These are phyloP conservation scores for Ormia ochracea DNA, from an alignment of 2,888 invertebrate species.

Conservation along the genomic window DNA sequence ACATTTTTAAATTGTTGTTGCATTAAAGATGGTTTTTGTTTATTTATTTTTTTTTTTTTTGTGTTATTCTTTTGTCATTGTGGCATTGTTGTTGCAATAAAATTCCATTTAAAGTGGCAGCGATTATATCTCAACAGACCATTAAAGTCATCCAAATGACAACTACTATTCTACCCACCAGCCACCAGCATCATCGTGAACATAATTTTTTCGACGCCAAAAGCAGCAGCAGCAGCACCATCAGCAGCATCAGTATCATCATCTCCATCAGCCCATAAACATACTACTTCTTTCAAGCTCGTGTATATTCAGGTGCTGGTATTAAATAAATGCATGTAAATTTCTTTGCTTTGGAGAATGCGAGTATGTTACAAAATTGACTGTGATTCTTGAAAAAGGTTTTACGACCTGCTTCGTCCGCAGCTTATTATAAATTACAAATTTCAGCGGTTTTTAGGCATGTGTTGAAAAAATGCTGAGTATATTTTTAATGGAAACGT, in stretches of 20 bases:
- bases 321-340: constrained; percentile 48
- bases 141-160: constrained; percentile 77
- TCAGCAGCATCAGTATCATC: constrained; percentile 31
- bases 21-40: constrained; percentile 33
- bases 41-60: constrained; percentile 2
- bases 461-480: constrained; percentile 19
- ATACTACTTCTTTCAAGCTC: constrained; percentile 11
- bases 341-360: constrained; percentile 41
- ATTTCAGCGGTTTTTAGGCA: constrained; percentile 29
- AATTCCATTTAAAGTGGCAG: constrained; percentile 77
- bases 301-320: constrained; percentile 2
- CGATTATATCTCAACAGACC: constrained; percentile 77
- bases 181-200: constrained; percentile 5
- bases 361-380: constrained; percentile 56
- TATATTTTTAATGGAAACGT: constrained; percentile 35
- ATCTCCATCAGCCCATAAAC: constrained; percentile 27
- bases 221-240: constrained; percentile 11
- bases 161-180: constrained; percentile 70
- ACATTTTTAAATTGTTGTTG: constrained; percentile 28
- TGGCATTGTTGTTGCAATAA: constrained; percentile 72
- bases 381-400: constrained; percentile 37
- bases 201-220: constrained; percentile 3
- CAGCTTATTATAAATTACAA: constrained; percentile 45
- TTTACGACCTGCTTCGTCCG: constrained; percentile 33
- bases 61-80: too few relatives aligned